Evolutionary conservation across 2,888 invertebrate species (phyloP).

Genomic region (Pammene aurita): DNA sequence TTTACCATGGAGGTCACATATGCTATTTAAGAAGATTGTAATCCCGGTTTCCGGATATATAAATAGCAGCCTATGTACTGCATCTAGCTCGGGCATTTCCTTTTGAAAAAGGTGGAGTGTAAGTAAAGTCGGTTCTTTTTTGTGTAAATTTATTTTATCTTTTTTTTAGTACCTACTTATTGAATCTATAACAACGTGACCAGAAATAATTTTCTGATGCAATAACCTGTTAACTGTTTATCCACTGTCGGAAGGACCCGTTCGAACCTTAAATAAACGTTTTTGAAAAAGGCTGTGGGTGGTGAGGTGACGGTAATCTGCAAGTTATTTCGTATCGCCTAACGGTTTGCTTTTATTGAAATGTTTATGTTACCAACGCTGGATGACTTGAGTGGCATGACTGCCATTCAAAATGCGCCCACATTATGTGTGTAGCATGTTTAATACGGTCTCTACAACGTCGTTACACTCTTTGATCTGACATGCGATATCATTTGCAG

Average conservation of each 20-base stretch:
- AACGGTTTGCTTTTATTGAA: slow-evolving; percentile 67
- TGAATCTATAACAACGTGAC: neutral
- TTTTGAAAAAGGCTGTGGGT: slow-evolving; percentile 57
- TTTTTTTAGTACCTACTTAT: too few species aligned
- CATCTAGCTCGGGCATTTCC: too few species aligned
- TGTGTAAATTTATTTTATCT: neutral
- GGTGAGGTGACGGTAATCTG: slow-evolving; percentile 60
- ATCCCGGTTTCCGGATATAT: too few species aligned
- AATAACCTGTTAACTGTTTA: slow-evolving; percentile 30
- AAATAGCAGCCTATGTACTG: too few species aligned
- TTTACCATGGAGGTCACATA: too few species aligned
- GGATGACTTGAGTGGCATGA: too few species aligned
- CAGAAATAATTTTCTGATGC: slow-evolving; percentile 17
- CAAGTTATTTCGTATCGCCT: slow-evolving; percentile 69
- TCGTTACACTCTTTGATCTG: slow-evolving; percentile 25
- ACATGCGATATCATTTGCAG: slow-evolving; percentile 1
- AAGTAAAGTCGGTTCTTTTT: too few species aligned
- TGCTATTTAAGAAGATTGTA: too few species aligned
- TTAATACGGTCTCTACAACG: slow-evolving; percentile 37
- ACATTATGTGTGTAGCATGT: slow-evolving; percentile 42
- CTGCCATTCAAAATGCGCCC: slow-evolving; percentile 45
- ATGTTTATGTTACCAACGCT: slow-evolving; percentile 53
- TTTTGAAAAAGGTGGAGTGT: too few species aligned
- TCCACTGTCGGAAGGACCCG: slow-evolving; percentile 16
- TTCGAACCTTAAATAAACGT: slow-evolving; percentile 44